These are phyloP conservation scores for Stenurella melanura DNA, from an alignment of 2,888 invertebrate species.

Conservation along the genomic window DNA sequence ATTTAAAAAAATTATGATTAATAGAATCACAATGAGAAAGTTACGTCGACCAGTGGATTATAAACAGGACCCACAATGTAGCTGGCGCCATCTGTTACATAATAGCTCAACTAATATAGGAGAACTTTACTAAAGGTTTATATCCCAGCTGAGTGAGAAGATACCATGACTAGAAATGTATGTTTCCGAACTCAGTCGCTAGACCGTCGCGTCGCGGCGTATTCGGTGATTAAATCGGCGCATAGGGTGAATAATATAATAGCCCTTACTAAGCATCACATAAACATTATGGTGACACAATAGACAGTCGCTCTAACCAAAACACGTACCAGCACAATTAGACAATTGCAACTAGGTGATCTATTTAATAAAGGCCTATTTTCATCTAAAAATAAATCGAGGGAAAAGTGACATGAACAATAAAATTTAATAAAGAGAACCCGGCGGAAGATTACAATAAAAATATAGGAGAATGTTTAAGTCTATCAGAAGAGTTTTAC, in stretches of 20 bases:
- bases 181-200: slow-evolving; percentile 8
- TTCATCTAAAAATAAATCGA: slow-evolving; percentile 4
- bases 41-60: no score
- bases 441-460: slow-evolving; percentile 18
- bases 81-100: neutral
- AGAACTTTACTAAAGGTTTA: neutral
- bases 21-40: no score
- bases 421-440: slow-evolving; percentile 3
- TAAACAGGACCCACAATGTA: no score
- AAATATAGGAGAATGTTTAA: slow-evolving; percentile 46
- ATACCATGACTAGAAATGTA: neutral
- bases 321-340: slow-evolving; percentile 16
- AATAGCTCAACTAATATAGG: neutral
- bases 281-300: slow-evolving; percentile 36
- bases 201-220: slow-evolving; percentile 2
- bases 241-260: slow-evolving; percentile 34
- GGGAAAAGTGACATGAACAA: slow-evolving; percentile 1
- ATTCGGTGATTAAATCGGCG: slow-evolving; percentile 13
- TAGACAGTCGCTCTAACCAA: slow-evolving; percentile 33
- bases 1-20: no score
- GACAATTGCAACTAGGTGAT: slow-evolving; percentile 13
- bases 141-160: neutral
- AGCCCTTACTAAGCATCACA: slow-evolving; percentile 33
- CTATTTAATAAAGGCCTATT: neutral
- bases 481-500: slow-evolving; percentile 30